Conservation (phyloP, 2,113 vertebrate species). For the Gyps fulvus region DNA sequence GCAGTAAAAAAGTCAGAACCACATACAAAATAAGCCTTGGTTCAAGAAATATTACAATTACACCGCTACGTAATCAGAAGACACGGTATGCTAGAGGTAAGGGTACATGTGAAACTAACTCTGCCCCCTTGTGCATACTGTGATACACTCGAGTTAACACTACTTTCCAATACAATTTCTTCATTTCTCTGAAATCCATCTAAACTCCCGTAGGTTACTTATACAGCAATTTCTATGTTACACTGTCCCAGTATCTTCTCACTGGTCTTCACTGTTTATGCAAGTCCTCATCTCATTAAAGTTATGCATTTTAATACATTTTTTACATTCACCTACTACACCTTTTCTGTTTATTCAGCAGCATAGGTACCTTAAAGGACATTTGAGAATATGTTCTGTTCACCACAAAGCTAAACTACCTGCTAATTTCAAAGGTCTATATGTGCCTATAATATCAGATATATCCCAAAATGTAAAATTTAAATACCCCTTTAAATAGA, state of each 20-base stretch:
- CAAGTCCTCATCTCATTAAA: neutral
- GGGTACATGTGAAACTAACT: neutral
- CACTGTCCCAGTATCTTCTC: neutral
- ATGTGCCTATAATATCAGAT: neutral
- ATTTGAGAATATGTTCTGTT: neutral
- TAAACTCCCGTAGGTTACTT: neutral
- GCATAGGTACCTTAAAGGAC: neutral
- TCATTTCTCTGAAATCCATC: neutral
- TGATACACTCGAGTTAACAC: neutral
- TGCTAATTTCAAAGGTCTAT: neutral
- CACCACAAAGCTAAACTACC: neutral
- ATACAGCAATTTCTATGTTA: neutral
- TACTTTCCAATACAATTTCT: neutral
- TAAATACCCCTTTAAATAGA: neutral
- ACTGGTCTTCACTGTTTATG: neutral
- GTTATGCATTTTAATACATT: neutral
- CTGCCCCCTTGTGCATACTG: conserved; percentile 1
- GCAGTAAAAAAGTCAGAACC: neutral
- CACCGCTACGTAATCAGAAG: neutral
- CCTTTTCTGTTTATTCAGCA: neutral
- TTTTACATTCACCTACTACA: neutral
- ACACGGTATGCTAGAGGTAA: neutral
- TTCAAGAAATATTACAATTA: neutral
- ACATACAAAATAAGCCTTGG: neutral
- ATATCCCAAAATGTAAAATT: neutral